Evolutionary conservation across 2,113 vertebrate species (phyloP).

Genomic region (Bubo bubo): DNA sequence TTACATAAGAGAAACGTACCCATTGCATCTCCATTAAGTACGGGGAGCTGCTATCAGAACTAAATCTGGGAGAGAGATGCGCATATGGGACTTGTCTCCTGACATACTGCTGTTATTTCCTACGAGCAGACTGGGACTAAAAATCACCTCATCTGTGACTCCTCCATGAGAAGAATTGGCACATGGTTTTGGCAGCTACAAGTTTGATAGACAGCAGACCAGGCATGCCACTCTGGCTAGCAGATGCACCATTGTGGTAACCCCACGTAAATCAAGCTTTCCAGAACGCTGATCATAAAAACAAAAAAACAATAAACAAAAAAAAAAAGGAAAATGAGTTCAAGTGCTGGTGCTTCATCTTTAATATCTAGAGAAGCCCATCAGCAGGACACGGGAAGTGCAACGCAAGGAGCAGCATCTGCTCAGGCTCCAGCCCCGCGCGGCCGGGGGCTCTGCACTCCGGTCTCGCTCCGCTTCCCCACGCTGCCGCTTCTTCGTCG

Average conservation of each 20-base stretch:
- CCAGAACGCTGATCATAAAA: fast-evolving
- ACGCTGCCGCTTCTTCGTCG: fast-evolving
- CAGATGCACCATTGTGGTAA: neutral
- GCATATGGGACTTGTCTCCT: neutral
- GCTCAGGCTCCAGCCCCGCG: neutral
- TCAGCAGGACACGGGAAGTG: neutral
- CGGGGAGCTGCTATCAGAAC: neutral
- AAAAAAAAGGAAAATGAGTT: neutral
- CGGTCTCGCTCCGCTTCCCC: neutral
- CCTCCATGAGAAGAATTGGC: slow-evolving; percentile 35
- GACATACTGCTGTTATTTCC: neutral
- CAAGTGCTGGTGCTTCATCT: slow-evolving; percentile 49
- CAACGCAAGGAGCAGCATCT: neutral
- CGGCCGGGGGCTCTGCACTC: no score
- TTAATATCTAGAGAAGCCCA: neutral
- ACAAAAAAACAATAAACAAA: no score
- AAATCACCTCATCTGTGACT: neutral
- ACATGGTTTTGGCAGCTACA: slow-evolving; percentile 34
- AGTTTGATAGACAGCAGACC: neutral
- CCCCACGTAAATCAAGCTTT: neutral
- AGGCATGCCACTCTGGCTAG: neutral
- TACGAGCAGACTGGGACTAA: neutral
- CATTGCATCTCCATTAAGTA: neutral
- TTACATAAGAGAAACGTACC: neutral
- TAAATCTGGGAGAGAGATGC: neutral